A percentile compares a stretch with the other conserved stretches of the same genome.
These are phyloP conservation scores for Psophia crepitans DNA, from an alignment of 2,113 vertebrate species.

Conservation along the genomic window DNA sequence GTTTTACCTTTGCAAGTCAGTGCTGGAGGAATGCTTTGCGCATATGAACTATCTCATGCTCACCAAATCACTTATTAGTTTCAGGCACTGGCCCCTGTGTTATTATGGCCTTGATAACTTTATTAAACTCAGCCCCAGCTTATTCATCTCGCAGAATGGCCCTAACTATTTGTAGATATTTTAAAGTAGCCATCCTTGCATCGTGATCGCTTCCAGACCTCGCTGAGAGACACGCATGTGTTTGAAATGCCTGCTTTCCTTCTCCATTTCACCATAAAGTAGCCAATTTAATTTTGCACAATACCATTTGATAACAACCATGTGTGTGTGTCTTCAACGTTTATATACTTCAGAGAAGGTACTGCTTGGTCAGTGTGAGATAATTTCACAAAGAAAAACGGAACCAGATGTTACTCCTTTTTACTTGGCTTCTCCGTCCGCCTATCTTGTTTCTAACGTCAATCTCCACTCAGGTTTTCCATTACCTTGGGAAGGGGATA, in stretches of 20 bases:
- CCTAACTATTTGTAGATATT: conserved; percentile 71
- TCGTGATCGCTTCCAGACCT: conserved; percentile 72
- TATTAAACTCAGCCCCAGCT: conserved; percentile 71
- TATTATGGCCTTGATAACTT: conserved; percentile 74
- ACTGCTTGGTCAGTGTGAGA: conserved; percentile 80
- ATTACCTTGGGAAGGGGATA: conserved; percentile 59
- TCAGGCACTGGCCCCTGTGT: conserved; percentile 64
- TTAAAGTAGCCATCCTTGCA: conserved; percentile 75
- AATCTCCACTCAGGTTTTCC: conserved; percentile 55
- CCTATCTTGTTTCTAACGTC: conserved; percentile 59
- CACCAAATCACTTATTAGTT: conserved; percentile 71
- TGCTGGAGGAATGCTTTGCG: conserved; percentile 52
- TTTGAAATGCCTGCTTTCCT: conserved; percentile 76
- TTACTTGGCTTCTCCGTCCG: conserved; percentile 48
- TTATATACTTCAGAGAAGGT: conserved; percentile 78
- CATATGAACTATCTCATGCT: conserved; percentile 71
- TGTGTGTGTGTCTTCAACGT: conserved; percentile 76
- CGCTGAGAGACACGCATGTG: conserved; percentile 69
- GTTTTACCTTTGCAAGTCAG: conserved; percentile 47
- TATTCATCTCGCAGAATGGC: conserved; percentile 56
- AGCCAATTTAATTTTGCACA: conserved; percentile 82
- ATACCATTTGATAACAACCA: conserved; percentile 81
- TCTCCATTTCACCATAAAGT: conserved; percentile 77
- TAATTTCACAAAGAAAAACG: conserved; percentile 75
- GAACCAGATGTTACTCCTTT: conserved; percentile 78